Percentiles rank a stretch among this genome's conserved stretches.
Conservation (phyloP, 2,888 invertebrate genomes). For the Coecobrya sp. region DNA sequence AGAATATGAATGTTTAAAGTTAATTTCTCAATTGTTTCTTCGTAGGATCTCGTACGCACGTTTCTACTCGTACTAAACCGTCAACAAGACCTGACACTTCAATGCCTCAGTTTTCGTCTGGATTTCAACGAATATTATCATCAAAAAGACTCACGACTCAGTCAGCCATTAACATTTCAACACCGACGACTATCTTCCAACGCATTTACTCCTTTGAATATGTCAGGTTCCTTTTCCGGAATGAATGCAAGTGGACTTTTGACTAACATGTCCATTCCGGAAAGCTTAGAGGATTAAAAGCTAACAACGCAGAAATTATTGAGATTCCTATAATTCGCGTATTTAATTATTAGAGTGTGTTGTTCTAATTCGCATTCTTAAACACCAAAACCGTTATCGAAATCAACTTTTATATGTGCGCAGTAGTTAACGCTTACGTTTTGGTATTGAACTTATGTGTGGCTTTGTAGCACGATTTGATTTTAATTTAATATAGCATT, state of each 20-base stretch:
- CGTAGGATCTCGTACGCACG: constrained; percentile 94
- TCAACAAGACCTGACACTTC: constrained; percentile 95
- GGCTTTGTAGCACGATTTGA: neutral
- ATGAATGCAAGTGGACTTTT: constrained; percentile 62
- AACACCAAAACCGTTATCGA: neutral
- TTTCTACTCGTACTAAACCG: constrained; percentile 95
- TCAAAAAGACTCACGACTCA: constrained; percentile 93
- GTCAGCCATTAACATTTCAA: constrained; percentile 89
- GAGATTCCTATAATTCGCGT: constrained; percentile 3
- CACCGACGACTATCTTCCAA: constrained; percentile 87
- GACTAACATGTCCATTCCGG: constrained; percentile 79
- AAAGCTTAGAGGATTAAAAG: constrained; percentile 59
- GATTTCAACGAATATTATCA: constrained; percentile 99
- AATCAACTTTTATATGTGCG: neutral
- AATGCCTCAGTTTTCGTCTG: constrained; percentile 96
- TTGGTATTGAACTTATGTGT: no score
- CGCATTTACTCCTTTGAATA: constrained; percentile 77
- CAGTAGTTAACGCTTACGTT: no score
- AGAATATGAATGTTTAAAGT: no score
- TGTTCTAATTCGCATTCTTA: neutral
- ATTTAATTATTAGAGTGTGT: neutral
- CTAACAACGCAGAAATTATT: neutral
- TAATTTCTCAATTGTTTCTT: no score
- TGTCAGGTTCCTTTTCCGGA: constrained; percentile 73
- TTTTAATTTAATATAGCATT: neutral